Evolutionary conservation across 2,888 invertebrate genomes (phyloP).

Genomic region (Eulithis testata): DNA sequence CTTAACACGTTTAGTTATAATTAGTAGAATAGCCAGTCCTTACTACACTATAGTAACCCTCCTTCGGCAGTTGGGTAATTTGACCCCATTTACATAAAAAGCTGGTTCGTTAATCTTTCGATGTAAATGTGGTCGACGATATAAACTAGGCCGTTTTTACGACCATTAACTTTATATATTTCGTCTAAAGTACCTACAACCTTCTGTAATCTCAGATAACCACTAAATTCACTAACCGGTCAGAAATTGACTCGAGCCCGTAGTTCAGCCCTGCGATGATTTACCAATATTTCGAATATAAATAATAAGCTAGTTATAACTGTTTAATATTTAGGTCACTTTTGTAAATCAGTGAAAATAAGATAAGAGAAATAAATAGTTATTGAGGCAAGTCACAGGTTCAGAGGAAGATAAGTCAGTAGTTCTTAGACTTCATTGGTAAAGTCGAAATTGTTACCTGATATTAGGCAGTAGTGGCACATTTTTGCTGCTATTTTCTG

Average conservation of each 20-base stretch:
- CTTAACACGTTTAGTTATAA: conserved; percentile 23
- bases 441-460: too few species aligned
- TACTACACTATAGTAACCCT: conserved; percentile 16
- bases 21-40: conserved; percentile 31
- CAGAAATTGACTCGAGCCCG: conserved; percentile 19
- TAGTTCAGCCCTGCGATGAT: conserved; percentile 6
- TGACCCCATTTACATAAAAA: conserved; percentile 20
- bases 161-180: conserved; percentile 29
- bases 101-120: conserved; percentile 5
- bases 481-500: too few species aligned
- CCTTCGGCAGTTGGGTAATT: conserved; percentile 3
- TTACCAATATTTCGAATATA: not conserved
- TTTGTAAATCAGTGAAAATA: too few species aligned
- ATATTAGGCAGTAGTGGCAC: too few species aligned
- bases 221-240: conserved; percentile 35
- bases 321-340: too few species aligned
- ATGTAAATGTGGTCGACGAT: conserved; percentile 15
- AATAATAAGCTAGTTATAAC: too few species aligned
- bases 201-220: conserved; percentile 40
- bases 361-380: too few species aligned
- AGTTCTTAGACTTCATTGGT: too few species aligned
- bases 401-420: too few species aligned
- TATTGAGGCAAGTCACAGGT: too few species aligned
- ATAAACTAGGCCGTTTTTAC: conserved; percentile 15
- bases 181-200: conserved; percentile 44